A percentile compares a stretch with the other conserved stretches of the same genome.
Conservation (phyloP, 2,888 invertebrate genomes). For the Myopa tessellatipennis region DNA sequence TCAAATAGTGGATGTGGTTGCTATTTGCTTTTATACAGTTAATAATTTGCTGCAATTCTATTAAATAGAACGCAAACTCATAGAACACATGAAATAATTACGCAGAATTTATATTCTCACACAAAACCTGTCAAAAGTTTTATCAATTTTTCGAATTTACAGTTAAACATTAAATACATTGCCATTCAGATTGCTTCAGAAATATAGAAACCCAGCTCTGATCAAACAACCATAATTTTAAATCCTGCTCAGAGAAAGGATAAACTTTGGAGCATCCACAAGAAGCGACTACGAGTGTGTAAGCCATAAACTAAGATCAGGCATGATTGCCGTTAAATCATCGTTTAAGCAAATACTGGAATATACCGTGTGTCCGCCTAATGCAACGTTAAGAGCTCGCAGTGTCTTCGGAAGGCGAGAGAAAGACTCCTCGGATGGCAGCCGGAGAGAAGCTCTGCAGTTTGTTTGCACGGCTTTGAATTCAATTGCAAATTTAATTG, state of each 20-base stretch:
- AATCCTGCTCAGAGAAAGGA: conserved; percentile 14
- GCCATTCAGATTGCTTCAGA: too few species aligned
- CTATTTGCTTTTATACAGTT: too few species aligned
- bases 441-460: neutral
- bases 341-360: conserved; percentile 23
- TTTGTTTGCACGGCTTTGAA: conserved; percentile 9
- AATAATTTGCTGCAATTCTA: too few species aligned
- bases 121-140: too few species aligned
- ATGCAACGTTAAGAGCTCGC: neutral
- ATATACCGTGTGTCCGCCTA: conserved; percentile 11
- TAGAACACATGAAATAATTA: too few species aligned
- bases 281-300: neutral
- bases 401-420: neutral
- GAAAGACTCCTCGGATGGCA: neutral
- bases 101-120: too few species aligned
- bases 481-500: conserved; percentile 51
- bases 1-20: too few species aligned
- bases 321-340: conserved; percentile 18
- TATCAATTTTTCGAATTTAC: too few species aligned
- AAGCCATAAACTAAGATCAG: conserved; percentile 21
- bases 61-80: too few species aligned
- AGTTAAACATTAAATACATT: too few species aligned
- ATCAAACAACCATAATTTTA: neutral
- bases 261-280: neutral
- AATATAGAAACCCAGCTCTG: too few species aligned